A percentile compares a stretch with the other conserved stretches of the same genome.
phyloP scores from a whole-genome alignment of 2,113 vertebrate genomes.

The Bubalus kerabau region DNA sequence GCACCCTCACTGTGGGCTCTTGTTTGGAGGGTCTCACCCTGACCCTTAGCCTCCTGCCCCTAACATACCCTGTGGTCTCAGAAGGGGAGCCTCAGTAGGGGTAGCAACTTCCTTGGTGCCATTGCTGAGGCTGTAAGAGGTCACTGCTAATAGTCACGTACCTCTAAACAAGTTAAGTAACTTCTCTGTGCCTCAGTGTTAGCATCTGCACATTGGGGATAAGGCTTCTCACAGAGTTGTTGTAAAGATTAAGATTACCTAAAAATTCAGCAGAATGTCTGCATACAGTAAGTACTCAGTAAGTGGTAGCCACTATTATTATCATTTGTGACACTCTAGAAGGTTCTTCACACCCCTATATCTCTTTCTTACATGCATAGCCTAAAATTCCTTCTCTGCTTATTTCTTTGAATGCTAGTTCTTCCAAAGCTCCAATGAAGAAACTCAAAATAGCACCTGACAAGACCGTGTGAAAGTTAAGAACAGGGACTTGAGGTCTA shows the following conservation, averaged over 20 bases:
- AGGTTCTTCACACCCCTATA: neutral
- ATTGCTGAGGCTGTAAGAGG: neutral
- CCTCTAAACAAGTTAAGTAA: neutral
- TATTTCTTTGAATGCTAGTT: neutral
- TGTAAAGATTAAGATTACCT: neutral
- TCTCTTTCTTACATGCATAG: neutral
- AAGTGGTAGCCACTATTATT: neutral
- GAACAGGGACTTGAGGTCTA: neutral
- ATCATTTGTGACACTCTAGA: neutral
- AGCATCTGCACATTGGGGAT: neutral
- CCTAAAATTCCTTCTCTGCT: neutral
- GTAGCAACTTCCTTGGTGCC: neutral
- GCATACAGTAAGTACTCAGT: neutral
- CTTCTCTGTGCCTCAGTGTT: neutral
- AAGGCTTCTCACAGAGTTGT: neutral
- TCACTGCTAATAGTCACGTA: rapidly evolving
- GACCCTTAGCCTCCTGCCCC: neutral
- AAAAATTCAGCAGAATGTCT: neutral
- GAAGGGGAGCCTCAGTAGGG: neutral
- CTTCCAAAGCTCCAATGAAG: neutral
- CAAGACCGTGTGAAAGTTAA: neutral
- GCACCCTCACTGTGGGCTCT: neutral
- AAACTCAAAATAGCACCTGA: neutral
- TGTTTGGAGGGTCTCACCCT: neutral
- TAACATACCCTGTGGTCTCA: neutral